Evolutionary conservation across 2,888 invertebrate species (phyloP), one percentile per base, ranked within the genome.

Genomic region (Rotaria sp.): DNA sequence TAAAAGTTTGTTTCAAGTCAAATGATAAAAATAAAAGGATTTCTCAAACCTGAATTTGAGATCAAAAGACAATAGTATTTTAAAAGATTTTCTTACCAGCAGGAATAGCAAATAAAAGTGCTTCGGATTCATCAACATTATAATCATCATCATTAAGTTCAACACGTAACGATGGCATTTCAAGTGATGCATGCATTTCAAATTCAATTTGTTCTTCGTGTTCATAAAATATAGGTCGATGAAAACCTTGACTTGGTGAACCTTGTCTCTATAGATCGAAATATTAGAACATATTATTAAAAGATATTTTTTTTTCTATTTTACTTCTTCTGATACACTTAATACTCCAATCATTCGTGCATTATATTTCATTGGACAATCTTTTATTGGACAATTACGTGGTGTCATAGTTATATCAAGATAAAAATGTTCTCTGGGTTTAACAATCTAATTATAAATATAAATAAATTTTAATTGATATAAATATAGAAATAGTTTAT

Each of bases 161-260:
- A 11, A 75, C 45, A 41, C 75, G 26, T 26, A 75, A n/a, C 10
- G 45, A 24, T 11, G 75, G 75, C 75, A 75, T 41, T 41, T 75
- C 75, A 41, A 75, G 75, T 26, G 45, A 41, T 41, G 41, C 41
- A 75, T 75, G 38, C 26, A 75, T 75, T 41, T 75, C 41, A 41
- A 75, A 75, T 75, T 75, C 15, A 41, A 75, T 45, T 75, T 75
- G 75, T 45, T 75, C 75, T 45, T 75, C 75, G 45, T 75, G 75
- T 41, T 75, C 75, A 75, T 75, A 75, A 41, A 13, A 75, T 24
- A 75, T 45, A 10, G 24, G 10, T 24, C 75, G 75, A n/a, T 75
- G 26, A 45, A 41, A 75, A 41, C 75, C 45, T 26, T 75, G 75
- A 26, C 10, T 75, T 24, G 41, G 45, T 75, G 75, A 75, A 45